Evolutionary conservation across 2,113 vertebrate species (phyloP).

Genomic region (Antechinus flavipes): DNA sequence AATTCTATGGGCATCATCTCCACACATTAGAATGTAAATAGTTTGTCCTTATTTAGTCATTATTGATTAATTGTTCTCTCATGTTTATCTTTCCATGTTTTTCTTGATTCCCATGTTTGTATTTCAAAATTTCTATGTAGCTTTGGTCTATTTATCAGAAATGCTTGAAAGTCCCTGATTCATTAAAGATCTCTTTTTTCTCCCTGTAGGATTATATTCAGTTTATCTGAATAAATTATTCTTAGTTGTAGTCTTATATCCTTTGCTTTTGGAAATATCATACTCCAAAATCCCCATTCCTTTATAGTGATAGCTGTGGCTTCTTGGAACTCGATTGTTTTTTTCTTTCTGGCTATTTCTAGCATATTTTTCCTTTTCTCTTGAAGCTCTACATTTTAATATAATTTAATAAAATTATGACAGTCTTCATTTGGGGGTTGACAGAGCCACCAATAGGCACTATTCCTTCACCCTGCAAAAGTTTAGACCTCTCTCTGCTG

Average conservation of each 20-base stretch:
- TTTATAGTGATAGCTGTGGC: not conserved
- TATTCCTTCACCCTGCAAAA: not conserved
- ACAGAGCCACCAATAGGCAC: not conserved
- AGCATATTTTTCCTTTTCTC: not conserved
- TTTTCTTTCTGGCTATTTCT: not conserved
- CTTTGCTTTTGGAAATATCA: not conserved
- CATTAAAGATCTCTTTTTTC: not conserved
- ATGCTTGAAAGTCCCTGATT: not conserved
- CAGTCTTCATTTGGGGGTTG: not conserved
- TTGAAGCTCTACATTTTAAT: not conserved
- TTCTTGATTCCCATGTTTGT: not conserved
- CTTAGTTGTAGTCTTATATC: not conserved
- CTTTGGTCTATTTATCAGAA: not conserved
- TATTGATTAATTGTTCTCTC: not conserved
- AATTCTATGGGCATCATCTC: not conserved
- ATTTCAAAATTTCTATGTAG: not conserved
- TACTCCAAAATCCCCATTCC: not conserved
- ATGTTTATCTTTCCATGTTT: not conserved
- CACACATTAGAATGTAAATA: not conserved
- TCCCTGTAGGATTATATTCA: not conserved
- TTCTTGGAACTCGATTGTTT: not conserved
- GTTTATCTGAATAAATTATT: not conserved
- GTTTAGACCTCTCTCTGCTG: not conserved
- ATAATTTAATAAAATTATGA: not conserved
- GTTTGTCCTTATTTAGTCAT: not conserved